Percentiles rank a stretch among this genome's conserved stretches.
phyloP scores from a whole-genome alignment of 1,140 invertebrate genomes.

The Drosophila ohnishii region DNA sequence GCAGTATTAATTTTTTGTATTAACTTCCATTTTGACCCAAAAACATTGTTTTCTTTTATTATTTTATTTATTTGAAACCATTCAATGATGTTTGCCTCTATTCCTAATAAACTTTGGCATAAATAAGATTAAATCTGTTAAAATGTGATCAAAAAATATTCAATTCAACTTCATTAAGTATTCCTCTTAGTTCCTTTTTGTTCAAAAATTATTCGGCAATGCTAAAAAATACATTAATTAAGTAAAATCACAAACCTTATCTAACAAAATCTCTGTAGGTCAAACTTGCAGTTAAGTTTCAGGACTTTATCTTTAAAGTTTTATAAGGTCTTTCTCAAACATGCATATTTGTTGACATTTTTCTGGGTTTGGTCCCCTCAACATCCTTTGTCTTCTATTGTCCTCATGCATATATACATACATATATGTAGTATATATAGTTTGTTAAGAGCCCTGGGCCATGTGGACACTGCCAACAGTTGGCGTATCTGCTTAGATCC shows the following conservation, averaged over 20 bases:
- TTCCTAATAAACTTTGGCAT: fast-evolving
- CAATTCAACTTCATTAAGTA: background rate
- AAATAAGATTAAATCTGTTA: background rate
- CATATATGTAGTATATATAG: background rate
- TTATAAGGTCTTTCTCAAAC: background rate
- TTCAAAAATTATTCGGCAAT: too few relatives aligned
- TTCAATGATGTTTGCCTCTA: background rate
- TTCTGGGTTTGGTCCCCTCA: background rate
- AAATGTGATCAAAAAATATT: too few relatives aligned
- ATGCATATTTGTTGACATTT: slow-evolving; percentile 3
- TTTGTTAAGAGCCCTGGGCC: slow-evolving; percentile 19
- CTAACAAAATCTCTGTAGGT: background rate
- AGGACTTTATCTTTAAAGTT: background rate
- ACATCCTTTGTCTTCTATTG: slow-evolving; percentile 4
- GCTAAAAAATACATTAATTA: background rate
- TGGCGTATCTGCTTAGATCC: slow-evolving; percentile 35
- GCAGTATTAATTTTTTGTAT: background rate
- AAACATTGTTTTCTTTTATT: background rate
- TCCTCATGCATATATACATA: background rate
- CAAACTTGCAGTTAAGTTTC: background rate
- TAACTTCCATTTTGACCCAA: too few relatives aligned
- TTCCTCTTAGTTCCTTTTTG: background rate
- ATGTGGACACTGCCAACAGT: slow-evolving; percentile 32
- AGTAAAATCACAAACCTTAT: background rate
- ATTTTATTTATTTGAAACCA: background rate